Percentiles rank a stretch among this genome's conserved stretches.
These are phyloP conservation scores for Tetranychus cinnabarinus DNA, from an alignment of 1,140 invertebrate genomes.

Conservation along the genomic window DNA sequence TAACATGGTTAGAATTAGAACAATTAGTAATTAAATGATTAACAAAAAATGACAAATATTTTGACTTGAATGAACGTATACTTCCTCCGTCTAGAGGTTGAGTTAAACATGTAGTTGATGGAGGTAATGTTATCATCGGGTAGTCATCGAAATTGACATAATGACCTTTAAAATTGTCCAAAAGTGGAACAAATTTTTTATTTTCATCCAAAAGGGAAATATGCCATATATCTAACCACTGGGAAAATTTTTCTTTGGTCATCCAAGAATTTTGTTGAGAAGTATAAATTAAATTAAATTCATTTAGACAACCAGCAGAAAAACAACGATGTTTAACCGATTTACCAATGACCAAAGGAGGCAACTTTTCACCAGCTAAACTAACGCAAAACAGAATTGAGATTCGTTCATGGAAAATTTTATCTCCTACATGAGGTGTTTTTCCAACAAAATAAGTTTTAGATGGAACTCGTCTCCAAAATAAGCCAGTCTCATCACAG, in stretches of 20 bases:
- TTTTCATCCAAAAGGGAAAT: neutral
- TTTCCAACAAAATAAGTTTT: neutral
- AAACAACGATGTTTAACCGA: neutral
- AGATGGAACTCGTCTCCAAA: neutral
- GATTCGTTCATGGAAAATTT: neutral
- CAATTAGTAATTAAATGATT: neutral
- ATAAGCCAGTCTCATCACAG: neutral
- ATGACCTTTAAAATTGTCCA: neutral
- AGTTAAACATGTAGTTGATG: neutral
- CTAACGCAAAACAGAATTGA: neutral
- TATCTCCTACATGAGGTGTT: neutral
- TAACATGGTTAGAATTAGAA: neutral
- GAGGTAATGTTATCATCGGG: neutral
- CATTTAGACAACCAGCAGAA: neutral
- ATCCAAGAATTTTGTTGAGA: neutral
- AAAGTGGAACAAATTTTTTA: neutral
- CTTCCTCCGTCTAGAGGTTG: neutral
- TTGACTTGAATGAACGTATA: neutral
- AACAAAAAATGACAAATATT: neutral
- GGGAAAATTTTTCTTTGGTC: neutral
- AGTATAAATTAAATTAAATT: neutral
- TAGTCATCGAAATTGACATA: neutral
- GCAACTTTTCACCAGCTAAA: neutral
- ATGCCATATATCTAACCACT: neutral
- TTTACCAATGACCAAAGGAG: neutral